Evolutionary conservation across 2,113 vertebrate genomes (phyloP).

Genomic region (Rhinichthys klamathensis): DNA sequence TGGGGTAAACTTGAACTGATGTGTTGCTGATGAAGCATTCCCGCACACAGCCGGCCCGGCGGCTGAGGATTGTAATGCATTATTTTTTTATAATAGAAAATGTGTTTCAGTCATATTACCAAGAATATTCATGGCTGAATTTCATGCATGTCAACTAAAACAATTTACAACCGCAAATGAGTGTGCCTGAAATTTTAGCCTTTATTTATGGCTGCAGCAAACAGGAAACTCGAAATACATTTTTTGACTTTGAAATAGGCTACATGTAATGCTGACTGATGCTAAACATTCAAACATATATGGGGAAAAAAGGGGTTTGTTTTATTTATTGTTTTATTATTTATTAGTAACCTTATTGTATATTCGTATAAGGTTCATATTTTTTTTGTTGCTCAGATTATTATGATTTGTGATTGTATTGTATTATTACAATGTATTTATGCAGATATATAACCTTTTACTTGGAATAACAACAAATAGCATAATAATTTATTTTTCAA

Average conservation of each 20-base stretch:
- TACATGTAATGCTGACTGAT: constrained; percentile 20
- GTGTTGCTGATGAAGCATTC: constrained; percentile 53
- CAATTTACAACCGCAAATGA: constrained; percentile 38
- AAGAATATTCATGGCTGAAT: constrained; percentile 43
- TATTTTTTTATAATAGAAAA: constrained; percentile 48
- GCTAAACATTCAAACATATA: neutral
- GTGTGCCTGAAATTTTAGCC: neutral
- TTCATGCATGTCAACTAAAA: constrained; percentile 45
- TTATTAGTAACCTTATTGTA: neutral
- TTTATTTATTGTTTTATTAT: neutral
- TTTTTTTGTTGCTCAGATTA: neutral
- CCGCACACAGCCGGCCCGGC: neutral
- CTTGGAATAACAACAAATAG: neutral
- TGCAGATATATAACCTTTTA: neutral
- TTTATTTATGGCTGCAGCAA: constrained; percentile 22
- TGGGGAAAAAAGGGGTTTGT: neutral
- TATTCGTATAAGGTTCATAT: neutral
- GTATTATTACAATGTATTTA: neutral
- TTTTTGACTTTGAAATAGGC: constrained; percentile 36
- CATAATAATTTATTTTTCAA: neutral
- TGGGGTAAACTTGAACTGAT: constrained; percentile 45
- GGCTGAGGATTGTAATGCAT: constrained; percentile 41
- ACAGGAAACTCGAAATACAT: neutral
- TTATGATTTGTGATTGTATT: neutral
- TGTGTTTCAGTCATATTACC: constrained; percentile 26